Conservation (phyloP, 2,888 invertebrate species). For the Boloria selene region DNA sequence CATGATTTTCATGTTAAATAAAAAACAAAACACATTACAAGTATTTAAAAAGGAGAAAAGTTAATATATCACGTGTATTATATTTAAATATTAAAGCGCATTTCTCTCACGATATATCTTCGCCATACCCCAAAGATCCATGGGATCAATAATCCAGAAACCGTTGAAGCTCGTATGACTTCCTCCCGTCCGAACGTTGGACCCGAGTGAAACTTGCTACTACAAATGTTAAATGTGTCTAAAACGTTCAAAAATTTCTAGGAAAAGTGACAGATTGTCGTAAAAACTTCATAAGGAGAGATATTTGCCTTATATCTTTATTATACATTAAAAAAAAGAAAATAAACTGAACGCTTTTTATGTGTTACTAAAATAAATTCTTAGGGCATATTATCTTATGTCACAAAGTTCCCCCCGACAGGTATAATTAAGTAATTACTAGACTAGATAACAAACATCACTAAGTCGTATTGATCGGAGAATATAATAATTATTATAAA, state of each 20-base stretch:
- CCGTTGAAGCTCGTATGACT: constrained; percentile 4
- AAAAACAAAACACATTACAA: too few relatives aligned
- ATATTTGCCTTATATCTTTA: neutral
- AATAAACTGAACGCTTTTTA: too few relatives aligned
- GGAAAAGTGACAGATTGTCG: constrained; percentile 20
- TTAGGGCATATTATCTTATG: too few relatives aligned
- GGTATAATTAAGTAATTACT: constrained; percentile 4
- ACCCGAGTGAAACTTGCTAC: constrained; percentile 27
- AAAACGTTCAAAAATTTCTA: constrained; percentile 33
- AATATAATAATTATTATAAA: too few relatives aligned
- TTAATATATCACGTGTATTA: too few relatives aligned
- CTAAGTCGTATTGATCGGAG: constrained; percentile 24
- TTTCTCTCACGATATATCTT: too few relatives aligned
- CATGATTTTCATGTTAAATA: too few relatives aligned
- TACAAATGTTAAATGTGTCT: constrained; percentile 33
- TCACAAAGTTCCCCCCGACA: too few relatives aligned
- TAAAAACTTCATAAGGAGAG: constrained; percentile 14
- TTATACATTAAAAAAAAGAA: too few relatives aligned
- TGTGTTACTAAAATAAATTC: too few relatives aligned
- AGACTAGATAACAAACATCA: constrained; percentile 29
- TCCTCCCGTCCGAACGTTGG: constrained; percentile 20
- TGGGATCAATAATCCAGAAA: neutral
- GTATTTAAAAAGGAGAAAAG: too few relatives aligned
- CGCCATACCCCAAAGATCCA: neutral
- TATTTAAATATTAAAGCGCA: too few relatives aligned